Evolutionary conservation across 2,113 vertebrate species (phyloP), one percentile per base, ranked within the genome.

Genomic region (Gyps fulvus): DNA sequence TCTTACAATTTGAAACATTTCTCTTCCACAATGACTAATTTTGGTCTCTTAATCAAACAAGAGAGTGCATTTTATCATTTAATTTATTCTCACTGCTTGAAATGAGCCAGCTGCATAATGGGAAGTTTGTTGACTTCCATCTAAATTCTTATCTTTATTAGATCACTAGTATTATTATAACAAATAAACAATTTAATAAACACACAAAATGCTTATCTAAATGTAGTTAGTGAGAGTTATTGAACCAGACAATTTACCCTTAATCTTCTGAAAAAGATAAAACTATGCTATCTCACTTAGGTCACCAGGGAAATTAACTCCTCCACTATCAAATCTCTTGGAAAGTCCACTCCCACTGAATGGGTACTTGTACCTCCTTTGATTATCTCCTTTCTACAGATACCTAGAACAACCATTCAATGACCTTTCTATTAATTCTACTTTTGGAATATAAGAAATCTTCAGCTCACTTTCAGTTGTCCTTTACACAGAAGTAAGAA

Each of bases 271-370:
- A 97, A 98, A 98, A 98, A 98, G 98, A 99, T 99, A 99, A 99
- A 99, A 98, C 98, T 98, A 98, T 97, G 97, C 98, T 99, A 98
- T 99, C 98, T 99, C 98, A 98, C 97, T 98, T 98, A 98, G 97
- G 98, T 99, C 99, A 99, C 99, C 98, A 97, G 99, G 99, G 99
- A 99, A 99, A 99, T 99, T 99, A 99, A 99, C 97, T 99, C 98
- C 96, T 98, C 97, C 94, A 61, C 98, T 98, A 99, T 98, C 98
- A 99, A 99, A 99, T 99, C 96, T 95, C 92, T 95, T 96, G 85
- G 89, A 98, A 99, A 98, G 96, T 98, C 98, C 87, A 83, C 86
- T 97, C 97, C 96, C 98, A 83, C 96, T 96, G 98, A 99, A 98
- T 98, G 98, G 98, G 97, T 98, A 98, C 94, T 78, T 96, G 98